These are phyloP conservation scores for Caretta caretta DNA, from an alignment of 2,113 vertebrate species.

Conservation along the genomic window DNA sequence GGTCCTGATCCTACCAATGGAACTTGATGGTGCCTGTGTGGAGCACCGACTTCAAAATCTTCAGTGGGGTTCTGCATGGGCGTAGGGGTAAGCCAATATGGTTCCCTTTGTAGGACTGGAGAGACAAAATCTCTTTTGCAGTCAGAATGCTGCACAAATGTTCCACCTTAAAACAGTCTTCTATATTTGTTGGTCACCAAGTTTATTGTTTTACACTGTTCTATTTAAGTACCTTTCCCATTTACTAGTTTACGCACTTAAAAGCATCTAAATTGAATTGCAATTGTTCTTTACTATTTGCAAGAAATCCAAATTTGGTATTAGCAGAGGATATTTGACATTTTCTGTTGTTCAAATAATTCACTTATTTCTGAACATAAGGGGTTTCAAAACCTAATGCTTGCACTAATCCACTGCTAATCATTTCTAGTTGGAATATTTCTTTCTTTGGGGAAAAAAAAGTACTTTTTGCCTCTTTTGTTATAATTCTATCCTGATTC, in stretches of 20 bases:
- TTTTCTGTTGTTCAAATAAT: not conserved
- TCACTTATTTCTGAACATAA: not conserved
- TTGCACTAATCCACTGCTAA: not conserved
- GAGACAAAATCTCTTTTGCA: not conserved
- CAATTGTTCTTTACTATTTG: not conserved
- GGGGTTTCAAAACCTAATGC: not conserved
- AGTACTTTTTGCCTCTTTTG: not conserved
- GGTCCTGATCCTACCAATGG: not conserved
- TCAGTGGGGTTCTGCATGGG: too few relatives aligned
- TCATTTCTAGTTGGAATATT: not conserved
- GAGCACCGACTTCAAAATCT: too few relatives aligned
- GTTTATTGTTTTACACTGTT: not conserved
- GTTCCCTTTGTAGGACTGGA: not conserved
- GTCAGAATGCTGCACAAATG: not conserved
- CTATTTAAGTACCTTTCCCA: not conserved
- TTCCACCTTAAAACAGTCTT: not conserved
- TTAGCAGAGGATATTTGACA: not conserved
- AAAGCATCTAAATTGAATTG: too few relatives aligned
- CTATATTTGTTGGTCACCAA: not conserved
- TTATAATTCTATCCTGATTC: not conserved
- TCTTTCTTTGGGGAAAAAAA: not conserved
- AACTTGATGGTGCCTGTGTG: not conserved
- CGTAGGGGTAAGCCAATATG: not conserved
- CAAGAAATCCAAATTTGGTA: not conserved
- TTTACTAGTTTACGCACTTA: not conserved